These are phyloP conservation scores for Arizona elegans DNA, from an alignment of 2,113 vertebrate genomes.

Conservation along the genomic window DNA sequence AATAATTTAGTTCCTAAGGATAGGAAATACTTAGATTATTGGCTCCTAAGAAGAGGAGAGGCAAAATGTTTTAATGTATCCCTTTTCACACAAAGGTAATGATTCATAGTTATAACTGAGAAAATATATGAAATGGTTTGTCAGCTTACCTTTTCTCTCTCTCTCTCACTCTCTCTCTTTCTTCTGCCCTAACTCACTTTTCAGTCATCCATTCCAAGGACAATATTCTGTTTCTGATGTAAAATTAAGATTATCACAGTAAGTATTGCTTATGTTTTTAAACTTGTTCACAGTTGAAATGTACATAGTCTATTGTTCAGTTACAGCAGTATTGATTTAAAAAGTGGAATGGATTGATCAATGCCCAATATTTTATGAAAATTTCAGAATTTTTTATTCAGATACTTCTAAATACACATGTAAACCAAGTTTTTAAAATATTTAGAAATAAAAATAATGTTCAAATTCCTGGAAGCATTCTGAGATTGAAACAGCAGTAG, in stretches of 20 bases:
- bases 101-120: neutral
- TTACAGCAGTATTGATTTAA: neutral
- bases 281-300: neutral
- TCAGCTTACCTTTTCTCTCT: neutral
- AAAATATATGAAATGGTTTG: neutral
- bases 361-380: neutral
- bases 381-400: neutral
- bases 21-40: neutral
- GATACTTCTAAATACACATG: neutral
- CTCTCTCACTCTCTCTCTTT: neutral
- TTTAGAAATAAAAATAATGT: neutral
- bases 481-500: neutral
- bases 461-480: neutral
- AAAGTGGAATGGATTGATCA: neutral
- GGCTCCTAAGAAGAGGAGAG: neutral
- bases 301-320: neutral
- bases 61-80: neutral
- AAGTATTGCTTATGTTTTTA: conserved; percentile 68
- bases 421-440: neutral
- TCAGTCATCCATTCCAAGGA: conserved; percentile 94
- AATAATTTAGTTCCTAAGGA: neutral
- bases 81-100: neutral
- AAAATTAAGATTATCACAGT: conserved; percentile 94
- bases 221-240: conserved; percentile 94
- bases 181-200: neutral